phyloP scores from a whole-genome alignment of 2,888 invertebrate species.

The Papilio demoleus region DNA sequence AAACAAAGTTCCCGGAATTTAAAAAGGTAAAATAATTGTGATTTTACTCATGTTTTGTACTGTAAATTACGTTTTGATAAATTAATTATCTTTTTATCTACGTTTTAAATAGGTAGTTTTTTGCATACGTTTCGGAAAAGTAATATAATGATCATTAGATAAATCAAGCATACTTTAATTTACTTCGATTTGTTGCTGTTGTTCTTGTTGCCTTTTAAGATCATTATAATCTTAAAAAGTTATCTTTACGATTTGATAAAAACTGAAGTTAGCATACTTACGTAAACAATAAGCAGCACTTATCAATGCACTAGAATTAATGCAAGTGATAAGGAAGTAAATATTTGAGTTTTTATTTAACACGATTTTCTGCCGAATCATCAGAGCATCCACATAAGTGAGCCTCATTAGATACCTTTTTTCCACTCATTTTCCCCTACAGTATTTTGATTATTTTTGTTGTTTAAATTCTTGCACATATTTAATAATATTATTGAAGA shows the following conservation, averaged over 20 bases:
- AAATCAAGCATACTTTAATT: neutral
- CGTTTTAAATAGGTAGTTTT: neutral
- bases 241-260: neutral
- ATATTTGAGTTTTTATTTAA: neutral
- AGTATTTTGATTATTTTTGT: too few relatives aligned
- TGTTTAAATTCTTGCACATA: too few relatives aligned
- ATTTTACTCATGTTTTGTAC: neutral
- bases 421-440: too few relatives aligned
- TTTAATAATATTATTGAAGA: too few relatives aligned
- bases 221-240: neutral
- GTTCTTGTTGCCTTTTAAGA: neutral
- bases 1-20: neutral
- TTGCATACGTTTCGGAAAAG: too few relatives aligned
- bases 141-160: too few relatives aligned
- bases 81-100: neutral
- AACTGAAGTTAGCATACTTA: neutral
- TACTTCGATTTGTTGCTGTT: neutral
- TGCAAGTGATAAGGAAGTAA: slow-evolving; percentile 5
- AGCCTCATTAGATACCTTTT: too few relatives aligned
- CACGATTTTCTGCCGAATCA: too few relatives aligned
- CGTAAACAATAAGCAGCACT: neutral
- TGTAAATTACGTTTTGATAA: neutral
- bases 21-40: neutral
- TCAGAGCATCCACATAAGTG: too few relatives aligned
- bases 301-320: slow-evolving; percentile 20